Percentiles rank a stretch among this genome's conserved stretches.
phyloP scores from a whole-genome alignment of 37 sponge, comb jelly and placozoan genomes.

The Haliclona indistincta region DNA sequence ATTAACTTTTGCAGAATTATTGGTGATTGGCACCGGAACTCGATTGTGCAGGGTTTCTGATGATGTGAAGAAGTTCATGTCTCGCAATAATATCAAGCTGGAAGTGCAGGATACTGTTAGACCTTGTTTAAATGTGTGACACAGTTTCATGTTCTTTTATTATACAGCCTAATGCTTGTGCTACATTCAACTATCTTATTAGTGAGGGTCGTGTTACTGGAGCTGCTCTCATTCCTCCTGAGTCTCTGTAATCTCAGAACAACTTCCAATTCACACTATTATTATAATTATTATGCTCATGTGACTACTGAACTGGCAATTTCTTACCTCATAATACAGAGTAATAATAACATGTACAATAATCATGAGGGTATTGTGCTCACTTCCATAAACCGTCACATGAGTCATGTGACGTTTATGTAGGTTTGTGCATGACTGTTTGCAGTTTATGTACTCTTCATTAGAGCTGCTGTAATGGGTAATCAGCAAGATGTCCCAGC shows the following conservation, averaged over 20 bases:
- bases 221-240: conserved; percentile 87
- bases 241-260: conserved; percentile 22
- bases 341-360: no score
- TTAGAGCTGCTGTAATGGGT: no score
- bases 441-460: no score
- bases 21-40: conserved; percentile 83
- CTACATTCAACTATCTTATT: conserved; percentile 87
- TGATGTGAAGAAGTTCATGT: conserved; percentile 33
- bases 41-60: conserved; percentile 21
- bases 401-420: no score
- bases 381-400: no score
- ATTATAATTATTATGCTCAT: no score
- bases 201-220: conserved; percentile 77
- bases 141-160: neutral
- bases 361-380: no score
- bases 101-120: conserved; percentile 89
- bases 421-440: no score
- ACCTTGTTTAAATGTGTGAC: neutral
- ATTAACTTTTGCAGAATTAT: conserved; percentile 49
- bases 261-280: no score
- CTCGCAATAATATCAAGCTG: conserved; percentile 54
- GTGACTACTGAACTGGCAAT: no score
- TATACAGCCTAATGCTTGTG: conserved; percentile 83
- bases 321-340: no score
- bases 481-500: no score